Conservation (phyloP, 2,113 vertebrate species). For the Craseonycteris thonglongyai region DNA sequence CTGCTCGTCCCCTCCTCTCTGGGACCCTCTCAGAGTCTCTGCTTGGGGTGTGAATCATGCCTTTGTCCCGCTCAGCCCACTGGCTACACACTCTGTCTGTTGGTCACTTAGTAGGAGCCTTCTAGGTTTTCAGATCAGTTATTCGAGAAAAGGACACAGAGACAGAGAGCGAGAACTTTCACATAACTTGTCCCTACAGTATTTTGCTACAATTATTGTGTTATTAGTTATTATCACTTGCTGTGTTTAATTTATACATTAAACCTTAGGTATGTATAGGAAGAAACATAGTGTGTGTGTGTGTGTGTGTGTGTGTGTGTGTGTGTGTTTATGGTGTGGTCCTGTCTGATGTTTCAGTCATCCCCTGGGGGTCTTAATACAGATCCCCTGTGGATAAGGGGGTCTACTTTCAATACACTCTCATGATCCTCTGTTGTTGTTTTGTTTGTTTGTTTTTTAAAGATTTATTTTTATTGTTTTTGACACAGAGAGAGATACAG, state of each 20-base stretch:
- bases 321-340: neutral
- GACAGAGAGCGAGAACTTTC: neutral
- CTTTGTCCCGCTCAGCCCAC: neutral
- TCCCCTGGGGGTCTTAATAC: neutral
- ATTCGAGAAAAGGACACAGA: neutral
- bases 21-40: too few species aligned
- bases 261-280: neutral
- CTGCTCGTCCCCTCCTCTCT: too few species aligned
- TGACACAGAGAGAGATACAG: too few species aligned
- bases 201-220: neutral
- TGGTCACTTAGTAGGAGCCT: neutral
- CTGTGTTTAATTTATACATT: neutral
- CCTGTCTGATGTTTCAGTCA: neutral
- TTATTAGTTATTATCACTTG: neutral
- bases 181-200: neutral
- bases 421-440: neutral
- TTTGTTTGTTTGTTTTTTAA: too few species aligned
- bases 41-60: rapidly evolving
- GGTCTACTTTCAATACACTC: neutral
- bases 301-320: too few species aligned
- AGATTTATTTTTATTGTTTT: too few species aligned
- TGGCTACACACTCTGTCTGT: neutral
- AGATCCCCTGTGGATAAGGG: neutral
- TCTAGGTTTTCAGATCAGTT: neutral
- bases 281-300: too few species aligned